Percentiles rank a stretch among this genome's conserved stretches.
Evolutionary conservation across 2,113 vertebrate species (phyloP).

Genomic region (rat (Rattus norvegicus)): GRCr8 NC_086019.1:46961501-46962000

Average conservation of each 20-base stretch:
- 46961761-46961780: conserved; percentile 27
- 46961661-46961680: neutral
- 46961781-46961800: conserved; percentile 14
- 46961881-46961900: neutral
- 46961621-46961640: conserved; percentile 28
- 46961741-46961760: conserved; percentile 50
- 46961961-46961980: neutral
- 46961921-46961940: neutral
- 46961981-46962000: neutral
- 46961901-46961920: neutral
- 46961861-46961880: neutral
- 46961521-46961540: conserved; percentile 60
- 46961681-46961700: neutral
- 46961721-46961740: neutral
- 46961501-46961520: conserved; percentile 38
- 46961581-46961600: conserved; percentile 67
- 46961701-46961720: neutral
- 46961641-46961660: conserved; percentile 51
- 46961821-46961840: conserved; percentile 54
- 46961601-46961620: conserved; percentile 47
- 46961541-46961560: conserved; percentile 65
- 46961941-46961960: neutral
- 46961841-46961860: conserved; percentile 19
- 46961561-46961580: conserved; percentile 67
- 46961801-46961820: neutral